These are phyloP conservation scores for Heliconius charithonia DNA, from an alignment of 2,888 invertebrate species.

Conservation along the genomic window DNA sequence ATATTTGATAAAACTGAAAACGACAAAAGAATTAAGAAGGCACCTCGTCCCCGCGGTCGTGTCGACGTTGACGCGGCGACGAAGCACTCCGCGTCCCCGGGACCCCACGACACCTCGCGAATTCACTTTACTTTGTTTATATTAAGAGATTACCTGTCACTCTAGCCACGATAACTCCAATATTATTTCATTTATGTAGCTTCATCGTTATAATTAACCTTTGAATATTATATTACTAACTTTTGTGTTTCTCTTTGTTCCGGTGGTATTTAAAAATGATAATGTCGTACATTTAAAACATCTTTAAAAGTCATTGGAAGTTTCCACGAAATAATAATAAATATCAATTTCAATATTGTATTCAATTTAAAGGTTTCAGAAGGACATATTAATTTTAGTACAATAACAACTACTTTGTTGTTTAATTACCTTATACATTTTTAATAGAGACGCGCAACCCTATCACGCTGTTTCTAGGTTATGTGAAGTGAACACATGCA, in stretches of 20 bases:
- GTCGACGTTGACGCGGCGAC: constrained; percentile 57
- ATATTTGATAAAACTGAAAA: constrained; percentile 81
- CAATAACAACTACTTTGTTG: constrained; percentile 32
- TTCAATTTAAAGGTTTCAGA: constrained; percentile 19
- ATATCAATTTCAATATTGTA: not conserved
- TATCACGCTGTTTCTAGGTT: constrained; percentile 69
- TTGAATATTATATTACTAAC: constrained; percentile 13
- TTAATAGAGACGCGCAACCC: constrained; percentile 65
- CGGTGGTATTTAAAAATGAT: not conserved
- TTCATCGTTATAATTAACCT: constrained; percentile 41
- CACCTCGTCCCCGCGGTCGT: constrained; percentile 50
- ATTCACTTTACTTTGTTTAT: constrained; percentile 74
- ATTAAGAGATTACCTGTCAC: constrained; percentile 72
- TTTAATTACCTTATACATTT: constrained; percentile 54
- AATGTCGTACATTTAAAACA: not conserved
- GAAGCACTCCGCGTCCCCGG: constrained; percentile 43
- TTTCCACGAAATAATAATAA: constrained; percentile 6
- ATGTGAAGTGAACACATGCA: constrained; percentile 78
- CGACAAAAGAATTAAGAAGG: constrained; percentile 81
- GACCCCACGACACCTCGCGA: constrained; percentile 57
- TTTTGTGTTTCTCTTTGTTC: not conserved
- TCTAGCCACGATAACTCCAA: constrained; percentile 53
- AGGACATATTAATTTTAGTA: constrained; percentile 14
- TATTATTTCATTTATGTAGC: constrained; percentile 60
- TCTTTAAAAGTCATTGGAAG: constrained; percentile 6